Conservation (phyloP, 1,140 invertebrate genomes). For the Bombus waltoni region DNA sequence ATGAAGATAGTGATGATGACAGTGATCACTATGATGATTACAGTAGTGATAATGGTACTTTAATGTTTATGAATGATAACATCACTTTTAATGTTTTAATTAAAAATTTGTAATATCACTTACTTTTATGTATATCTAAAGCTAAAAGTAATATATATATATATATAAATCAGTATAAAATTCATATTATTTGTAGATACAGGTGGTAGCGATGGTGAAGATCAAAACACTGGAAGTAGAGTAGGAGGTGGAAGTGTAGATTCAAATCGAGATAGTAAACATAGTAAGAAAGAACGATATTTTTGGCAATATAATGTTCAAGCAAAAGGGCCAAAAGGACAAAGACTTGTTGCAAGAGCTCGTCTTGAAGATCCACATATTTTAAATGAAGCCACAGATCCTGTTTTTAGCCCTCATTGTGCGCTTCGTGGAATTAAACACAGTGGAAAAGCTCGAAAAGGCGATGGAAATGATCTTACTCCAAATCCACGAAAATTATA, state of each 20-base stretch:
- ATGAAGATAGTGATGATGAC: slow-evolving; percentile 88
- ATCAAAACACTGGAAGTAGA: slow-evolving; percentile 79
- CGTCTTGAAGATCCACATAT: slow-evolving; percentile 96
- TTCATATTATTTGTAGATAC: slow-evolving; percentile 43
- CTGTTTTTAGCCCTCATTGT: slow-evolving; percentile 95
- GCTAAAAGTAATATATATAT: neutral
- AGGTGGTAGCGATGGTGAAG: slow-evolving; percentile 85
- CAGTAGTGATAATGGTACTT: slow-evolving; percentile 89
- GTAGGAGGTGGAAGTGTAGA: slow-evolving; percentile 78
- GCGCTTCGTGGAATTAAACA: slow-evolving; percentile 95
- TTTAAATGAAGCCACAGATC: slow-evolving; percentile 94
- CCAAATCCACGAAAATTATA: slow-evolving; percentile 96
- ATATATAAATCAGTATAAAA: neutral
- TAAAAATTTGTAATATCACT: neutral
- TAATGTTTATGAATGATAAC: slow-evolving; percentile 3
- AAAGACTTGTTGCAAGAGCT: slow-evolving; percentile 90
- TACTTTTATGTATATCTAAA: neutral
- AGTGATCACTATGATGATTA: slow-evolving; percentile 94
- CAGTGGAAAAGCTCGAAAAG: slow-evolving; percentile 97
- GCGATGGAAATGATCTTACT: slow-evolving; percentile 98
- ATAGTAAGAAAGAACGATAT: slow-evolving; percentile 91
- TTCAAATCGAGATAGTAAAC: slow-evolving; percentile 73
- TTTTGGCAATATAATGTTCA: slow-evolving; percentile 99
- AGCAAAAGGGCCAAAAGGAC: slow-evolving; percentile 98
- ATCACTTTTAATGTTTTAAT: neutral